A percentile compares a stretch with the other conserved stretches of the same genome.
These are phyloP conservation scores for Bedellia somnulentella DNA, from an alignment of 2,888 invertebrate species.

Conservation along the genomic window DNA sequence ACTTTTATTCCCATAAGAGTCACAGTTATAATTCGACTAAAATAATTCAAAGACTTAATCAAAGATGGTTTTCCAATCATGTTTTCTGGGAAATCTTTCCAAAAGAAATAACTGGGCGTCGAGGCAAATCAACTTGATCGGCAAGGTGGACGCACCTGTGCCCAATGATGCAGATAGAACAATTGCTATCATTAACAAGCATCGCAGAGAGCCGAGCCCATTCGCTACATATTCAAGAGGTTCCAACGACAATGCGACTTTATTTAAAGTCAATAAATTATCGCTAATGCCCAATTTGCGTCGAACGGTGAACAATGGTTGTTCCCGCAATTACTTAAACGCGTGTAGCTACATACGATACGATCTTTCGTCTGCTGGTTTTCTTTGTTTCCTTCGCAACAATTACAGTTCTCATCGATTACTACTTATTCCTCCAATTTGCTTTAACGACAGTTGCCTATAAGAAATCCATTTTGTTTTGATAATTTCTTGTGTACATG, in stretches of 20 bases:
- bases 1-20: no score
- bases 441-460: conserved; percentile 39
- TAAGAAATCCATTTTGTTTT: conserved; percentile 45
- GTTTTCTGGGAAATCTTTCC: no score
- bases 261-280: conserved; percentile 57
- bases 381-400: conserved; percentile 53
- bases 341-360: conserved; percentile 54
- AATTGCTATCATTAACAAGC: conserved; percentile 52
- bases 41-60: no score
- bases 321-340: conserved; percentile 62
- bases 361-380: conserved; percentile 34
- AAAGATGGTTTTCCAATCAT: no score
- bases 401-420: conserved; percentile 55
- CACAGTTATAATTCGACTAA: no score
- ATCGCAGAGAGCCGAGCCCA: conserved; percentile 32
- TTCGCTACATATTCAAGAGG: conserved; percentile 51
- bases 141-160: conserved; percentile 44
- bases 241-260: conserved; percentile 45
- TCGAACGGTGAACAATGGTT: conserved; percentile 53
- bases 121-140: no score
- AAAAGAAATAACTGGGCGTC: no score
- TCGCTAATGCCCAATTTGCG: conserved; percentile 60
- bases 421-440: conserved; percentile 42
- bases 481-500: background rate
- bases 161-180: conserved; percentile 44